Evolutionary conservation across 2,113 vertebrate genomes (phyloP).

Genomic region (Myiozetetes cayanensis): DNA sequence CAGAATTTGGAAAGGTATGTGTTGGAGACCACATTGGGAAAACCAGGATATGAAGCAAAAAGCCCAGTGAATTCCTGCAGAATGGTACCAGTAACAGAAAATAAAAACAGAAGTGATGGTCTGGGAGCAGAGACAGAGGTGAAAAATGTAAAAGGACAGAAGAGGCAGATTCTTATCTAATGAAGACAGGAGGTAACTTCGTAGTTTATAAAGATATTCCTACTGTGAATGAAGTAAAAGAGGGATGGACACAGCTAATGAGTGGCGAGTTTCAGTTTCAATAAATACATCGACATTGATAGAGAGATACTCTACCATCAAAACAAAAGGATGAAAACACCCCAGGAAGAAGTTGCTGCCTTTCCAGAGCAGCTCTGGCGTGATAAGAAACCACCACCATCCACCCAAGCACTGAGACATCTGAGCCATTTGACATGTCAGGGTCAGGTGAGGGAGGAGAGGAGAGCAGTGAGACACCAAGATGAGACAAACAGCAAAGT

Average conservation of each 20-base stretch:
- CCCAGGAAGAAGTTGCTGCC: background rate
- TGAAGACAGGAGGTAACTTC: background rate
- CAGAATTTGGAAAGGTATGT: background rate
- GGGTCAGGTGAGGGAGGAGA: background rate
- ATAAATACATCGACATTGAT: accelerated
- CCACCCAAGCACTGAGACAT: background rate
- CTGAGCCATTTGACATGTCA: accelerated
- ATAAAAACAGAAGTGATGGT: background rate
- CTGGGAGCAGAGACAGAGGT: background rate
- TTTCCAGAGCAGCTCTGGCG: background rate
- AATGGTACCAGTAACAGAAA: background rate
- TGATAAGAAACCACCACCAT: accelerated
- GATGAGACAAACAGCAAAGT: background rate
- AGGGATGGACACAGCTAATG: background rate
- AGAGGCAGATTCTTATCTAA: background rate
- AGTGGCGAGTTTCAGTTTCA: background rate
- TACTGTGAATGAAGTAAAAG: background rate
- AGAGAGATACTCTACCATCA: background rate
- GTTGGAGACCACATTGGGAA: background rate
- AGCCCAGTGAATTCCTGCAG: background rate
- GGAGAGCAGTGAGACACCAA: background rate
- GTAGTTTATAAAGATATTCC: background rate
- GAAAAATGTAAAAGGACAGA: background rate
- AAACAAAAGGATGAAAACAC: background rate
- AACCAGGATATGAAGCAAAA: background rate